Conservation (phyloP, 2,797 vertebrate species). For the Macropus fuliginosus region DNA sequence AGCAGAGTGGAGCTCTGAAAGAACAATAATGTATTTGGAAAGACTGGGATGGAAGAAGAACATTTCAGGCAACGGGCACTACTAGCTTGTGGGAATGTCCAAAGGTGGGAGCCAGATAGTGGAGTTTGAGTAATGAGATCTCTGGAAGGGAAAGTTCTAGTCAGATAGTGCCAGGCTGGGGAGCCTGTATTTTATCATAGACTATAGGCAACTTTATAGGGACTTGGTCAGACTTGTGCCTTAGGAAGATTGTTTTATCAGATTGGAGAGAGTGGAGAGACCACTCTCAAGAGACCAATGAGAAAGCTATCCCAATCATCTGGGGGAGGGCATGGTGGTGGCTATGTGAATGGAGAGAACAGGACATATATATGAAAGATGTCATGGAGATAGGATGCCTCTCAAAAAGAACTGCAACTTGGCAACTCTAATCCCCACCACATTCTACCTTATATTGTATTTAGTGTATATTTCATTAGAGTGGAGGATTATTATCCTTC, state of each 20-base stretch:
- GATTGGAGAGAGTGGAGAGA: not conserved
- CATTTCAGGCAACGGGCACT: slow-evolving; percentile 9
- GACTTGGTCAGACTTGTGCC: not conserved
- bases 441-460: not conserved
- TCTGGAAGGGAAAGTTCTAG: not conserved
- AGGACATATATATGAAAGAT: not conserved
- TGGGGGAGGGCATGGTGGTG: not conserved
- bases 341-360: not conserved
- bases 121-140: not conserved
- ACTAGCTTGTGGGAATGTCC: slow-evolving; percentile 8
- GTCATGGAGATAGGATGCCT: not conserved
- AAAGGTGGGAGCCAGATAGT: not conserved
- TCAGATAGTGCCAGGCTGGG: not conserved
- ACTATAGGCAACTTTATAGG: not conserved
- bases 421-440: too few relatives aligned
- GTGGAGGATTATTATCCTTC: not conserved
- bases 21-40: slow-evolving; percentile 18
- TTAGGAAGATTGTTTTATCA: not conserved
- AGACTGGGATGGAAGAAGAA: slow-evolving; percentile 9
- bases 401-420: not conserved
- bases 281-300: not conserved
- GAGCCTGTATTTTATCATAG: not conserved
- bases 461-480: not conserved
- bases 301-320: not conserved
- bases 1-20: slow-evolving; percentile 15